A percentile compares a stretch with the other conserved stretches of the same genome.
phyloP scores from a whole-genome alignment of 2,113 vertebrate genomes.

The Mormyrus iriodes region DNA sequence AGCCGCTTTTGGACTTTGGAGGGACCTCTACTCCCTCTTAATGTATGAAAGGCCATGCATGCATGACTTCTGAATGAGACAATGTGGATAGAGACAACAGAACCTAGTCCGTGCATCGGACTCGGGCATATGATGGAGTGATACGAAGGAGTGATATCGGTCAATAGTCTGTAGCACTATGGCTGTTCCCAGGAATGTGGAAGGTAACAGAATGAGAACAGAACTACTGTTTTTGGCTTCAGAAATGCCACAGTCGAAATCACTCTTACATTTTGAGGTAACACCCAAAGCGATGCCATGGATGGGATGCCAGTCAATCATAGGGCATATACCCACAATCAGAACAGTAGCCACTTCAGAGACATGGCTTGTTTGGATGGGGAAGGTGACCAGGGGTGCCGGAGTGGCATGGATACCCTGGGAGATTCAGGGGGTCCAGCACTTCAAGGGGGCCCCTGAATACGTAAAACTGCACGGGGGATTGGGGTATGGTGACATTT shows the following conservation, averaged over 20 bases:
- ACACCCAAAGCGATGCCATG: not conserved
- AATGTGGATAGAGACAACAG: too few species aligned
- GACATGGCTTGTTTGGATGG: not conserved
- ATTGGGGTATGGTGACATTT: not conserved
- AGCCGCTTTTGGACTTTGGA: not conserved
- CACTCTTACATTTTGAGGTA: not conserved
- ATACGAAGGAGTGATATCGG: not conserved
- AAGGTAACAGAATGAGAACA: not conserved
- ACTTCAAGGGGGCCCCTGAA: too few species aligned
- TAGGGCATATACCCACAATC: not conserved
- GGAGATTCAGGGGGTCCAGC: not conserved
- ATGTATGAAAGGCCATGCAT: not conserved
- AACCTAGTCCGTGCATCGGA: not conserved
- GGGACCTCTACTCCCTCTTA: not conserved
- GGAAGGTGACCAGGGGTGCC: not conserved
- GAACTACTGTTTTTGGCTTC: not conserved
- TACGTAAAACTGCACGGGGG: not conserved
- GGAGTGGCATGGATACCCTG: not conserved
- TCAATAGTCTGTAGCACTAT: not conserved
- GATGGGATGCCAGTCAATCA: not conserved
- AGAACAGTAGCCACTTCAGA: not conserved
- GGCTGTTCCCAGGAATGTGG: not conserved
- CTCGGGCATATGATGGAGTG: not conserved
- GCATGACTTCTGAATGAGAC: too few species aligned
- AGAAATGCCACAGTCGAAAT: not conserved